phyloP scores from a whole-genome alignment of 2,113 vertebrate species.

The Elanus axillaris region DNA sequence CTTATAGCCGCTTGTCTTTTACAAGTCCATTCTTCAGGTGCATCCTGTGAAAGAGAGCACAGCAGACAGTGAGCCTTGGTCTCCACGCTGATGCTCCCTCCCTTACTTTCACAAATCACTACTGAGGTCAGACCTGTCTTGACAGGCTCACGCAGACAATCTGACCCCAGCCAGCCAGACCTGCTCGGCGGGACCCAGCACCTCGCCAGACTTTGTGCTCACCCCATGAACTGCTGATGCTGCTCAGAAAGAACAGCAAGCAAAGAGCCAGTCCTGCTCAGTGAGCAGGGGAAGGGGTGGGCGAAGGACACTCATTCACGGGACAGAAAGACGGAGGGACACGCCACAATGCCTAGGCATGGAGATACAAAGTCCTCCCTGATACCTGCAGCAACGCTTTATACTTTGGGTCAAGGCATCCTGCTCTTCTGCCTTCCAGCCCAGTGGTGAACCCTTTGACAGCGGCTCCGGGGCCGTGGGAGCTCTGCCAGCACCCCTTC shows the following conservation, averaged over 20 bases:
- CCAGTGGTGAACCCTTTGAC: not conserved
- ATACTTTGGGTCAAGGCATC: not conserved
- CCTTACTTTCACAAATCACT: not conserved
- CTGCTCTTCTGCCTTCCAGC: not conserved
- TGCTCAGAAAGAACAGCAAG: not conserved
- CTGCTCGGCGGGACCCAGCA: not conserved
- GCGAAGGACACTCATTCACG: accelerated
- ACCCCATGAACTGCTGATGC: accelerated
- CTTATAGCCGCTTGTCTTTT: constrained; percentile 85
- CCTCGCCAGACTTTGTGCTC: not conserved
- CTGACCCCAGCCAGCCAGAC: not conserved
- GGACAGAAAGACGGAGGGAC: not conserved
- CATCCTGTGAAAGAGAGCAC: constrained; percentile 49
- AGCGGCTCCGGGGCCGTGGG: not conserved
- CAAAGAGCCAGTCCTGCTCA: not conserved
- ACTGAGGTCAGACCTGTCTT: not conserved
- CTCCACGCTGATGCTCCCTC: accelerated
- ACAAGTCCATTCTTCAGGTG: constrained; percentile 82
- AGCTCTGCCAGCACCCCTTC: not conserved
- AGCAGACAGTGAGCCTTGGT: accelerated
- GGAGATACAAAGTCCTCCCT: not conserved
- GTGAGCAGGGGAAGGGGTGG: not conserved
- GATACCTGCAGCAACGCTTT: not conserved
- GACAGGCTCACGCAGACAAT: too few species aligned
- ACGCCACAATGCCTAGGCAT: accelerated